phyloP scores from a whole-genome alignment of 2,113 vertebrate species.

The Mesocricetus auratus region DNA sequence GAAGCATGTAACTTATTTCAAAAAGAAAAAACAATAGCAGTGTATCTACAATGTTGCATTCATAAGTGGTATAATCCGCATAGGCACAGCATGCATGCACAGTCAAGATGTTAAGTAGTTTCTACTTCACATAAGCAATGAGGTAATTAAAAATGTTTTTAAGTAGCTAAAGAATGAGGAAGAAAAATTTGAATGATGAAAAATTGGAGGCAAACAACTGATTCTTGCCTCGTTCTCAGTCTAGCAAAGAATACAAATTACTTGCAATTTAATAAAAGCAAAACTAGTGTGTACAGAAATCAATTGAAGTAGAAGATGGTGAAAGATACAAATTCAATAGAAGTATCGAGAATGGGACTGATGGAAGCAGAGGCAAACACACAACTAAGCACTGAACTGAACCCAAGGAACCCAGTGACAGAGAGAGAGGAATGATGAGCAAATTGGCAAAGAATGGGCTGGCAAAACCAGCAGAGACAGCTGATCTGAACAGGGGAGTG shows the following conservation, averaged over 20 bases:
- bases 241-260: background rate
- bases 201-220: background rate
- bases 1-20: background rate
- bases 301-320: background rate
- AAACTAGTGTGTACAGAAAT: background rate
- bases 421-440: too few relatives aligned
- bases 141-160: background rate
- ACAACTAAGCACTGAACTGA: too few relatives aligned
- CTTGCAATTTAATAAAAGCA: background rate
- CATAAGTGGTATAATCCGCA: background rate
- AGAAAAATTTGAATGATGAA: background rate
- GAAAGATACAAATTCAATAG: background rate
- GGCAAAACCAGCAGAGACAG: too few relatives aligned
- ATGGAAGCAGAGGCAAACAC: too few relatives aligned
- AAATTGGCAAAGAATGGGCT: too few relatives aligned
- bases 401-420: too few relatives aligned
- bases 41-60: background rate
- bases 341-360: background rate
- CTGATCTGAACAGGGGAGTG: too few relatives aligned
- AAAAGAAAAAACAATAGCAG: background rate
- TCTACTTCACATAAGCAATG: background rate
- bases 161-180: background rate
- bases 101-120: background rate
- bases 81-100: fast-evolving
- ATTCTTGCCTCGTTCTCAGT: background rate